Evolutionary conservation across 2,888 invertebrate genomes (phyloP).

Genomic region (Trachelus iudaicus): DNA sequence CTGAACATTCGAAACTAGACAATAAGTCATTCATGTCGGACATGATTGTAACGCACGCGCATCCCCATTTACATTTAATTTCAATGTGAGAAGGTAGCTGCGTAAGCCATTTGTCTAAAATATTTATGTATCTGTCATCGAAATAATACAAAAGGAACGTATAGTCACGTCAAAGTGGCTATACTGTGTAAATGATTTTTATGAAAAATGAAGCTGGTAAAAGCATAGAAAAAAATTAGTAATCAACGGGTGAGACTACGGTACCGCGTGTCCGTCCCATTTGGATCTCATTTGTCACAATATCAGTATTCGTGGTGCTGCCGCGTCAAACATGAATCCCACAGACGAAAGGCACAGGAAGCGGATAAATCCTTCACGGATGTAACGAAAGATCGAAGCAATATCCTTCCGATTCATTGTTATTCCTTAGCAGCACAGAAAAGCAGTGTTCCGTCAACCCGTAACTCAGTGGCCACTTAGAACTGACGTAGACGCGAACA

Average conservation of each 20-base stretch:
- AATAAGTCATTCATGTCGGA: not conserved
- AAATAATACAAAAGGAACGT: not conserved
- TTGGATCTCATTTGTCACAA: slow-evolving; percentile 2
- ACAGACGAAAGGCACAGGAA: not conserved
- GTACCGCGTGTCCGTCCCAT: not conserved
- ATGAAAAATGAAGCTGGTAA: not conserved
- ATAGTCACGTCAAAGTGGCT: not conserved
- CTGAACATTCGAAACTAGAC: not conserved
- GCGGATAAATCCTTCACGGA: slow-evolving; percentile 2
- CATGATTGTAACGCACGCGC: not conserved
- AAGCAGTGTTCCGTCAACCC: slow-evolving; percentile 7
- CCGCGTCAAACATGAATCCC: not conserved
- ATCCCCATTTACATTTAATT: not conserved
- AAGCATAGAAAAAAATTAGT: not conserved
- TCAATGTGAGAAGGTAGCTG: not conserved
- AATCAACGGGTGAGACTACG: not conserved
- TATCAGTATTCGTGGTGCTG: slow-evolving; percentile 1
- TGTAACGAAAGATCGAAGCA: not conserved
- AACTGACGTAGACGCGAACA: slow-evolving; percentile 10
- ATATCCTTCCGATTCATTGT: slow-evolving; percentile 10
- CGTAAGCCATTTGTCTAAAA: not conserved
- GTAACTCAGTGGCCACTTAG: slow-evolving; percentile 22
- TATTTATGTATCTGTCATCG: not conserved
- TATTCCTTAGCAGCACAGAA: not conserved
- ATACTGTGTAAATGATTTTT: not conserved